Evolutionary conservation across 2,888 invertebrate species (phyloP).

Genomic region (Phrixothrix hirtus): DNA sequence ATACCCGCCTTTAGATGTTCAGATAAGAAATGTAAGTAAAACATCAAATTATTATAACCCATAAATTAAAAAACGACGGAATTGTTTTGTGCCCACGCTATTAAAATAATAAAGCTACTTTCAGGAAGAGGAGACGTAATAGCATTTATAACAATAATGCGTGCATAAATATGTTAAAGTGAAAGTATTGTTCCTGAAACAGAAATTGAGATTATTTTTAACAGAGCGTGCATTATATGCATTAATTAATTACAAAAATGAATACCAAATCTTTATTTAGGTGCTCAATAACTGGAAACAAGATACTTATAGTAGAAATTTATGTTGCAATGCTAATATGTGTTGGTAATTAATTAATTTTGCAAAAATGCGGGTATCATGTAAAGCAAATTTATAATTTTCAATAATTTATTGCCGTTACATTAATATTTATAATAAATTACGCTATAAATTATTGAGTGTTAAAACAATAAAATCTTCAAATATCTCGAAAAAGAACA

Average conservation of each 20-base stretch:
- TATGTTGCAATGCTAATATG: constrained; percentile 5
- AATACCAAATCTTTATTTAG: constrained; percentile 5
- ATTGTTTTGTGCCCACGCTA: not conserved
- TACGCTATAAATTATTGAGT: too few relatives aligned
- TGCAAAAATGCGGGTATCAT: not conserved
- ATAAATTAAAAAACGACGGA: constrained; percentile 1
- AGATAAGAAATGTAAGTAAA: too few relatives aligned
- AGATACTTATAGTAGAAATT: constrained; percentile 8
- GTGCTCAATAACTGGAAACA: constrained; percentile 8
- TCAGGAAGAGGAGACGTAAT: constrained; percentile 15
- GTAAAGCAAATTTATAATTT: not conserved
- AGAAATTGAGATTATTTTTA: constrained; percentile 34
- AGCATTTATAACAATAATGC: constrained; percentile 16
- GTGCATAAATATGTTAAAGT: constrained; percentile 19
- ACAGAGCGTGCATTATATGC: constrained; percentile 29
- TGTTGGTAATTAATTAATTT: not conserved
- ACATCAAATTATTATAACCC: too few relatives aligned
- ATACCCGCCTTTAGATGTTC: too few relatives aligned
- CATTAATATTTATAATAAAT: not conserved
- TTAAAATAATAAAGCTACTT: constrained; percentile 2
- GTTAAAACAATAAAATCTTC: too few relatives aligned
- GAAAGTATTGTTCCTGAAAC: constrained; percentile 31
- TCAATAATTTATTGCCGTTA: not conserved
- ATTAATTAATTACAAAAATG: constrained; percentile 21
- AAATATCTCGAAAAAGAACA: too few relatives aligned